A percentile compares a stretch with the other conserved stretches of the same genome.
Conservation (phyloP, 1,140 invertebrate genomes). For the Macrosteles quadrilineatus region DNA sequence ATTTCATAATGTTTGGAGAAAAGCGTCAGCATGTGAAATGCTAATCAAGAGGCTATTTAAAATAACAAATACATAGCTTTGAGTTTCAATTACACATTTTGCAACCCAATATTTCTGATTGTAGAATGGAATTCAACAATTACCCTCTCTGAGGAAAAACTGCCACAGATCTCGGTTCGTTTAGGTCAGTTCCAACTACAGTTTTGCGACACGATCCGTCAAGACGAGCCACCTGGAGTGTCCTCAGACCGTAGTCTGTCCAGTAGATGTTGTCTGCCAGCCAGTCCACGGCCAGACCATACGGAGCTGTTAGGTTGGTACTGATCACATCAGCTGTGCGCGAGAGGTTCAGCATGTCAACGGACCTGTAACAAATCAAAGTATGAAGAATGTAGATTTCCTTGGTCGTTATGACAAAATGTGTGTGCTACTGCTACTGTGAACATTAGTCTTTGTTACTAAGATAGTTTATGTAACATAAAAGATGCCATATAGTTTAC, state of each 20-base stretch:
- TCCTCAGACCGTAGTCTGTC: constrained; percentile 80
- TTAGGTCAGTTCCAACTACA: constrained; percentile 63
- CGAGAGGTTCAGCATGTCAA: constrained; percentile 67
- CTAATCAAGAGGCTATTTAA: no score
- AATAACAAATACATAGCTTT: no score
- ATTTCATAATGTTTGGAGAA: no score
- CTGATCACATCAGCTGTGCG: constrained; percentile 65
- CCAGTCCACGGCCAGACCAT: constrained; percentile 88
- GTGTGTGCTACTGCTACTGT: no score
- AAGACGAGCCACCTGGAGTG: constrained; percentile 78
- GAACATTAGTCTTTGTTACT: no score
- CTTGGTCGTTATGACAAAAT: neutral
- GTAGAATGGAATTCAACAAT: no score
- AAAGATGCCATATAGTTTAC: no score
- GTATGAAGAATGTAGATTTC: constrained; percentile 20
- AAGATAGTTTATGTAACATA: no score
- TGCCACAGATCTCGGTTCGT: constrained; percentile 75
- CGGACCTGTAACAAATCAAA: constrained; percentile 55
- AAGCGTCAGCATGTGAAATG: no score
- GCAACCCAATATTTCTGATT: no score
- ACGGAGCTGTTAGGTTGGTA: constrained; percentile 62
- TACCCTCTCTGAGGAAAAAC: constrained; percentile 75
- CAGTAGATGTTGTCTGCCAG: constrained; percentile 87
- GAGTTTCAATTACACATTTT: no score
- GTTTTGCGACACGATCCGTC: constrained; percentile 79